Base-by-base conservation (phyloP, 2,797 vertebrate genomes). In the Hydrolagus colliei region DNA sequence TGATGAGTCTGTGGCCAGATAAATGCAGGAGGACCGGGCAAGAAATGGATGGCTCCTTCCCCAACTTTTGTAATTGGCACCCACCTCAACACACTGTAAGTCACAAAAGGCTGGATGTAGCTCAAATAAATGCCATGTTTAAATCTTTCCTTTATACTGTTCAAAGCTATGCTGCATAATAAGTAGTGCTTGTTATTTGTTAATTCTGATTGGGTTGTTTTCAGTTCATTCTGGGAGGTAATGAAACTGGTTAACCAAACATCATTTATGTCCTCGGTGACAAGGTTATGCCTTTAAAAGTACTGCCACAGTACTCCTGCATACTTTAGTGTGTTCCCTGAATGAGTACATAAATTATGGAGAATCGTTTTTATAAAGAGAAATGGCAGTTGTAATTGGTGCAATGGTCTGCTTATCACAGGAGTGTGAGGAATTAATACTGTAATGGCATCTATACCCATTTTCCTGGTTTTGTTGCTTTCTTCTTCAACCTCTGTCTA, bases 41-140 rank as follows among this genome's bases (percentile, higher is more conserved):
- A 10, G 12, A 80, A 80, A n/a, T 65, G 13, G n/a, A 65, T 80
- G 78, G n/a, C 32, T 80, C n/a, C 78, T 27, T 80, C 32, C 22
- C 65, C 62, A 32, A 12, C 35, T 14, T 61, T 14, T 80, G 22
- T 32, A 79, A 7, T n/a, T 79, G 77, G 59, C 18, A 78, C 16
- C 76, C 18, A 78, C 16, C 76, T 76, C 16, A 59, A 76, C 1
- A 13, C 52, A 9, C 62, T 52, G 20, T 59, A 7, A 62, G 52
- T 78, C 59, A 78, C 76, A 22, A 22, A 52, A 78, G 10, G 22
- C 3, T 61, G 4, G 52, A 65, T 63, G 59, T 27, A 79, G 65
- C 52, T 16, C 7, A 27, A 0, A 80, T 65, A 16, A 32, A 32
- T 32, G 62, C 65, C 62, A 80, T 13, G 65, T 22, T 65, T 63